phyloP scores from a whole-genome alignment of 2,888 invertebrate genomes.

The Margaritifera margaritifera region DNA sequence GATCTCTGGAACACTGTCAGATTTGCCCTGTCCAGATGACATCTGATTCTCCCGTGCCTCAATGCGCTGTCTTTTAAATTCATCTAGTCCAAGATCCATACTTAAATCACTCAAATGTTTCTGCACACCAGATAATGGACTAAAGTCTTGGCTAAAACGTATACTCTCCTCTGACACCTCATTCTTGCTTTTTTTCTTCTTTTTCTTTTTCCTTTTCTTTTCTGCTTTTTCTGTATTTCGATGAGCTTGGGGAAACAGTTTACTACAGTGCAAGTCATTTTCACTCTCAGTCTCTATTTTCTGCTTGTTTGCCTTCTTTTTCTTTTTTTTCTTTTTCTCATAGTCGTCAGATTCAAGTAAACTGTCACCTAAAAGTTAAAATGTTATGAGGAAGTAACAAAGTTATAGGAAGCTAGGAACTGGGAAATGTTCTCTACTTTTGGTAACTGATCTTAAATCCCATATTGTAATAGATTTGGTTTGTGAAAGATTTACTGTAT shows the following conservation, averaged over 20 bases:
- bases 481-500: too few species aligned
- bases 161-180: neutral
- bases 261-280: too few species aligned
- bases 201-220: constrained; percentile 10
- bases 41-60: constrained; percentile 11
- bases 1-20: too few species aligned
- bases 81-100: constrained; percentile 24
- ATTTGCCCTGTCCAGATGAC: too few species aligned
- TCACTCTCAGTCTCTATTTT: neutral
- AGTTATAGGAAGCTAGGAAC: too few species aligned
- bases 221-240: too few species aligned
- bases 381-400: neutral
- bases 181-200: neutral
- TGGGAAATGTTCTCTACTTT: too few species aligned
- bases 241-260: too few species aligned
- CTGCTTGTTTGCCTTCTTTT: constrained; percentile 9
- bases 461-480: too few species aligned
- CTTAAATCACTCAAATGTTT: constrained; percentile 19
- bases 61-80: constrained; percentile 18
- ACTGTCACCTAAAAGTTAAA: neutral
- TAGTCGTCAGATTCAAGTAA: neutral
- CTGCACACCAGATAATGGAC: constrained; percentile 8
- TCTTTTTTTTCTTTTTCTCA: constrained; percentile 17
- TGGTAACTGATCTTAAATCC: too few species aligned
- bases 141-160: neutral